phyloP scores from a whole-genome alignment of 2,888 invertebrate genomes.

The Drosophila picticornis region DNA sequence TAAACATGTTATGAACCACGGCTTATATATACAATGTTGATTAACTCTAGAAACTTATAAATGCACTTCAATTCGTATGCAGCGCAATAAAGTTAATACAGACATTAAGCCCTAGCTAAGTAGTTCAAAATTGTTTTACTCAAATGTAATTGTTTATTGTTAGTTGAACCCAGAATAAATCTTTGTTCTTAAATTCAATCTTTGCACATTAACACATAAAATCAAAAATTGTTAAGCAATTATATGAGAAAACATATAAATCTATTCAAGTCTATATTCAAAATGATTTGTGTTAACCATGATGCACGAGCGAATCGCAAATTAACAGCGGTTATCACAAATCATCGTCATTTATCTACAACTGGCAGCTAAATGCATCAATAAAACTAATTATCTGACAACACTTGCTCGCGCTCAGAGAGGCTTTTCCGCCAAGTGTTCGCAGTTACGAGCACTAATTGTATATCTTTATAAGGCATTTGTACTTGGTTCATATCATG shows the following conservation, averaged over 20 bases:
- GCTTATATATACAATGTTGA: constrained; percentile 6
- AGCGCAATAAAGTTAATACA: constrained; percentile 22
- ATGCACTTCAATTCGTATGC: constrained; percentile 5
- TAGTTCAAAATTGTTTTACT: constrained; percentile 40
- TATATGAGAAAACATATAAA: neutral
- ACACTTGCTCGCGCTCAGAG: constrained; percentile 21
- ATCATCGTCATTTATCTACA: constrained; percentile 58
- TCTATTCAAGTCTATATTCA: neutral
- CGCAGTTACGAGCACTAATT: constrained; percentile 24
- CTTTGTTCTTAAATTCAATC: constrained; percentile 26
- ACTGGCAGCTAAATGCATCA: constrained; percentile 69
- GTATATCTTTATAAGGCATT: constrained; percentile 6
- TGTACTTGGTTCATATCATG: constrained; percentile 6
- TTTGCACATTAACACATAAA: constrained; percentile 8
- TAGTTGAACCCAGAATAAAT: constrained; percentile 33
- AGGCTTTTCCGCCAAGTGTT: constrained; percentile 12
- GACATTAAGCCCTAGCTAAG: constrained; percentile 14
- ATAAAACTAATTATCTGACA: constrained; percentile 66
- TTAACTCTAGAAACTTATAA: constrained; percentile 4
- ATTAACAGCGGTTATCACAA: constrained; percentile 47
- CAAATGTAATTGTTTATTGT: constrained; percentile 22
- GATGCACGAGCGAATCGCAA: constrained; percentile 8
- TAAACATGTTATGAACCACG: constrained; percentile 54
- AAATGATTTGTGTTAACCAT: constrained; percentile 26
- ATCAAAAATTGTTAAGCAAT: constrained; percentile 27